Evolutionary conservation across 2,797 vertebrate genomes (phyloP), one percentile per base, ranked within the genome.

Genomic region (Zenarchopterus dispar): DNA sequence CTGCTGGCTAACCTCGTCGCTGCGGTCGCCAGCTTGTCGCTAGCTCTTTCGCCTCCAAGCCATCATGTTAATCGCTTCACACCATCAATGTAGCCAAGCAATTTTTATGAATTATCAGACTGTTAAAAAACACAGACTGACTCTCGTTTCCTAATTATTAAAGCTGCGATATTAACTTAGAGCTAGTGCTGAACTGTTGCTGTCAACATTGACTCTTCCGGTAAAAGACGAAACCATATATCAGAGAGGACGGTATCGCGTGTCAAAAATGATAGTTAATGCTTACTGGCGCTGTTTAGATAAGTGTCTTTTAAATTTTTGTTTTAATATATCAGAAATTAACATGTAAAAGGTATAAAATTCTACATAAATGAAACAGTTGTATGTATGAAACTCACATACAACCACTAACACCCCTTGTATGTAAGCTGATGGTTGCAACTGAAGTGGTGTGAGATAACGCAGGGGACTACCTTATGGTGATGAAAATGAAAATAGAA

Each of bases 121-220:
- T 22, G 23, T 17, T 26, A 0, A 23, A 49, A 67, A 10, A 0
- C 9, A 21, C 0, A 8, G 26, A 0, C 8, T 0, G 16, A 36
- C 9, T 48, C 6, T 8, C 1, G 0, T 17, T 19, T 3, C 4
- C 22, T 31, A n/a, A 56, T 48, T 5, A 19, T 22, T n/a, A 63
- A 74, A 56, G 21, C 24, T 51, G 8, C 19, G 46, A 64, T 2
- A 76, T 82, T 82, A 83, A 59, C 56, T 50, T 79, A 62, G 23
- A 73, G 60, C 50, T n/a, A 45, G 36, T 11, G 69, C 67, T 54
- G 49, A 58, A 60, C 74, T 62, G 28, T 8, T 28, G 67, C 73
- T 77, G 88, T 92, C 92, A 94, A 92, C 91, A 92, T 28, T 21
- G 56, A 62, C 49, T 68, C 73, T 89, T 93, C 92, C 92, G 87